Base-by-base conservation (phyloP, 2,113 vertebrate species). In the Ceuthmochares aereus region DNA sequence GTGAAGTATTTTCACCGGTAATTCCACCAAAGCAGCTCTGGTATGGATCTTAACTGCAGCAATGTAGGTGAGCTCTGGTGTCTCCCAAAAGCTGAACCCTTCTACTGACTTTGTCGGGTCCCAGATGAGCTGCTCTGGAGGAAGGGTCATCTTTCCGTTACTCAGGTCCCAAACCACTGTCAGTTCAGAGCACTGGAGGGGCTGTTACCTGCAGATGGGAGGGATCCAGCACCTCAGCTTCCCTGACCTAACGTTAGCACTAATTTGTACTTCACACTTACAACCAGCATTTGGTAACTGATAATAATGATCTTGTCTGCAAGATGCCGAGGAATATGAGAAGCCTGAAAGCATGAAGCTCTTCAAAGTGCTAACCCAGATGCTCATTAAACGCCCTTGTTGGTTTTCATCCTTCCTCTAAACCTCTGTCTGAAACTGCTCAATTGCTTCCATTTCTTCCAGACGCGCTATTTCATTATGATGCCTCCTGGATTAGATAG, bases 351-450 rank as follows among this genome's bases (percentile, higher is more conserved):
- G 59, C 59, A 25, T 12, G 68, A 37, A 63, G 23, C 15, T 45
- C 56, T 91, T 75, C 74, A 64, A 84, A 82, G 60, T 79, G 66
- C 12, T 64, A 55, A 63, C 68, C 52, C 73, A 93, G 76, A 47
- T 0, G 0, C 69, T 94, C 60, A 18, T 86, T 67, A 72, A 88
- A 84, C 1, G 0, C 60, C 73, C 22, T 58, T 21, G 15, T 1
- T 81, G 62, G 37, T 70, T 96, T 77, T 83, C 22, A 40, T 67
- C 26, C 73, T 84, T 86, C 56, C 80, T 47, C 37, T 77, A 77
- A 76, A 75, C 55, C 64, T 45, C 66, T 68, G 51, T 74, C 89
- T 92, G 80, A 83, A 70, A 15, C 43, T 87, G 59, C 89, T 95
- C 79, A 55, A 9, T 49, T 90, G 86, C 42, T 96, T 73, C 64